Conservation (phyloP, 2,797 vertebrate species). For the Sebastolobus altivelis region DNA sequence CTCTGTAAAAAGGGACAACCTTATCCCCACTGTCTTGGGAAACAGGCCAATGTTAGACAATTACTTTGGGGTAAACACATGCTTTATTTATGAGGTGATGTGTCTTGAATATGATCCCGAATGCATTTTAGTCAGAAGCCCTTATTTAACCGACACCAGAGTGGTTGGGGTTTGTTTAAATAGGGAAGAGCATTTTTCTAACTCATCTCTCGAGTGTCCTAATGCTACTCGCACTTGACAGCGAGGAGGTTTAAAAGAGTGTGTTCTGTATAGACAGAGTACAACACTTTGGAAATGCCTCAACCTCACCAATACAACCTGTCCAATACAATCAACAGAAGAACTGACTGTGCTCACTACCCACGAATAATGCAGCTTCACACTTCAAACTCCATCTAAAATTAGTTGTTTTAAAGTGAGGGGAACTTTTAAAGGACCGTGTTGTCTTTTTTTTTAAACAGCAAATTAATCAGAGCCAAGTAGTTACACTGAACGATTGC, state of each 20-base stretch:
- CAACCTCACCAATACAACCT: not conserved
- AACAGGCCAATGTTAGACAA: not conserved
- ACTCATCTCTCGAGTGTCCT: slow-evolving; percentile 5
- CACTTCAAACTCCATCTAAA: slow-evolving; percentile 39
- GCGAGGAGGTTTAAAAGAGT: slow-evolving; percentile 11
- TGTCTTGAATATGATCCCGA: slow-evolving; percentile 2
- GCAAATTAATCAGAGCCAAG: slow-evolving; percentile 53
- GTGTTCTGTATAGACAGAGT: slow-evolving; percentile 8
- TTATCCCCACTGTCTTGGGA: not conserved
- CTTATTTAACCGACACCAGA: slow-evolving; percentile 1
- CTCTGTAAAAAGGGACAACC: not conserved
- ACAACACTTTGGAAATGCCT: slow-evolving; percentile 21
- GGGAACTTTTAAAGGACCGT: slow-evolving; percentile 43
- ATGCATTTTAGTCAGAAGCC: not conserved
- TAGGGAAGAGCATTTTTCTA: not conserved
- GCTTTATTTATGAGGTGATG: slow-evolving; percentile 11
- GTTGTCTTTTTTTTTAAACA: slow-evolving; percentile 23
- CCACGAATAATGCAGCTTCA: slow-evolving; percentile 38
- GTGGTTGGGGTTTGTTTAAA: slow-evolving; percentile 3
- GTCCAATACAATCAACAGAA: slow-evolving; percentile 32
- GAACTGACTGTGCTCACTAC: slow-evolving; percentile 18
- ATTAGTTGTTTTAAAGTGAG: slow-evolving; percentile 26
- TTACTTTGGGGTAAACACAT: not conserved
- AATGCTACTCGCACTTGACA: not conserved
- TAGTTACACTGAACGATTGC: slow-evolving; percentile 29